Conservation (phyloP, 2,797 vertebrate species). For the Coregonus ussuriensis region DNA sequence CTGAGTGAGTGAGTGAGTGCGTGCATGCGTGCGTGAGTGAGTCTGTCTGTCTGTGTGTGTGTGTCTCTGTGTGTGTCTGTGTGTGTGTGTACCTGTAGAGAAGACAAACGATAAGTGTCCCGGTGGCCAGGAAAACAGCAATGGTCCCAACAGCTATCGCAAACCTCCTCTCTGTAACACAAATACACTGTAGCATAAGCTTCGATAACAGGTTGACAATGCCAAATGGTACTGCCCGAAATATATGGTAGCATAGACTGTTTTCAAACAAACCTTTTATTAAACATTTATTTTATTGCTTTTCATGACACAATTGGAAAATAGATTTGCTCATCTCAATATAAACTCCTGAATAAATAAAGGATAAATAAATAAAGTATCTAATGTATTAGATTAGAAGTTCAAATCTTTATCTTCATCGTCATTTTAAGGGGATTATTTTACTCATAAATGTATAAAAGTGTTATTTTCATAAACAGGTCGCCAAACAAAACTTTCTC, state of each 20-base stretch:
- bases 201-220: neutral
- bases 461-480: neutral
- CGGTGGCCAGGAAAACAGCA: slow-evolving; percentile 33
- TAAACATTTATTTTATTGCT: neutral
- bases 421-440: neutral
- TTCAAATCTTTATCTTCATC: neutral
- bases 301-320: neutral
- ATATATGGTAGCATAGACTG: neutral
- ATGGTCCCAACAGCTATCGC: slow-evolving; percentile 44
- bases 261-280: neutral
- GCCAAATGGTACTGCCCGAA: neutral
- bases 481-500: neutral
- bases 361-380: neutral
- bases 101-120: slow-evolving; percentile 30
- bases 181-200: neutral
- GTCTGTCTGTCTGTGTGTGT: neutral
- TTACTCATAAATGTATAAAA: neutral
- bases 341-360: neutral
- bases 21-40: too few relatives aligned
- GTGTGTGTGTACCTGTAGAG: slow-evolving; percentile 44
- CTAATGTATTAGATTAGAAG: neutral
- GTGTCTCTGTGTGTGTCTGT: neutral
- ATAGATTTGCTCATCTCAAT: neutral
- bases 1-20: too few relatives aligned
- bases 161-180: slow-evolving; percentile 45